Percentiles rank a stretch among this genome's conserved stretches.
Evolutionary conservation across 2,797 vertebrate species (phyloP).

Genomic region (Lates japonicus): DNA sequence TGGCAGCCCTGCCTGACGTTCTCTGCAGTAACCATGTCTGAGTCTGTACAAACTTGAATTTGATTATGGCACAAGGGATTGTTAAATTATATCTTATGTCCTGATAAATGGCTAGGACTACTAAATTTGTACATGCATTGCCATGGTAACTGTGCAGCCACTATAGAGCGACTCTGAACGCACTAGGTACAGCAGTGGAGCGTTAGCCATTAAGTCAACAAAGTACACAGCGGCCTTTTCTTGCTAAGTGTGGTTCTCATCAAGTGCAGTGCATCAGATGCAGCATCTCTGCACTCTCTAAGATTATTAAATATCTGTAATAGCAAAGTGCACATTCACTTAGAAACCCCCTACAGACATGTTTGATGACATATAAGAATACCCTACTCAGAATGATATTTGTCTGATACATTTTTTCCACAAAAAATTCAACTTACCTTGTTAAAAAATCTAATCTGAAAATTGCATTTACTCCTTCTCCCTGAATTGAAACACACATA

Average conservation of each 20-base stretch:
- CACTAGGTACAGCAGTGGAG: not conserved
- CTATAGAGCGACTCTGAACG: conserved; percentile 1
- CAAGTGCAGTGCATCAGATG: not conserved
- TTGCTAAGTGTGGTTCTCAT: not conserved
- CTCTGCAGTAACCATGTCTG: conserved; percentile 2
- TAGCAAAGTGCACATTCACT: not conserved
- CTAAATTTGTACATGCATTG: conserved; percentile 34
- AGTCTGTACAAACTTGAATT: conserved; percentile 37
- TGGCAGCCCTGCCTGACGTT: conserved; percentile 24
- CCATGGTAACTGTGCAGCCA: conserved; percentile 40
- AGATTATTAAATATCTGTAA: not conserved
- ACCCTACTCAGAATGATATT: not conserved
- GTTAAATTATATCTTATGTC: conserved; percentile 26
- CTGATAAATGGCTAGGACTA: conserved; percentile 23
- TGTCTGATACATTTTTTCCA: not conserved
- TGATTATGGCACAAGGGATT: conserved; percentile 37
- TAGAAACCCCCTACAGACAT: not conserved
- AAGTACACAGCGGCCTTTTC: not conserved
- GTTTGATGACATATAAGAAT: not conserved
- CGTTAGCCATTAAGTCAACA: not conserved
- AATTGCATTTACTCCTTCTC: not conserved
- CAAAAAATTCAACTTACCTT: not conserved
- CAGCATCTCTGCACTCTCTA: not conserved
- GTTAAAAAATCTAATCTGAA: not conserved
- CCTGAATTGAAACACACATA: too few species aligned